Conservation (phyloP, 2,797 vertebrate genomes). For the Borostomias antarcticus region DNA sequence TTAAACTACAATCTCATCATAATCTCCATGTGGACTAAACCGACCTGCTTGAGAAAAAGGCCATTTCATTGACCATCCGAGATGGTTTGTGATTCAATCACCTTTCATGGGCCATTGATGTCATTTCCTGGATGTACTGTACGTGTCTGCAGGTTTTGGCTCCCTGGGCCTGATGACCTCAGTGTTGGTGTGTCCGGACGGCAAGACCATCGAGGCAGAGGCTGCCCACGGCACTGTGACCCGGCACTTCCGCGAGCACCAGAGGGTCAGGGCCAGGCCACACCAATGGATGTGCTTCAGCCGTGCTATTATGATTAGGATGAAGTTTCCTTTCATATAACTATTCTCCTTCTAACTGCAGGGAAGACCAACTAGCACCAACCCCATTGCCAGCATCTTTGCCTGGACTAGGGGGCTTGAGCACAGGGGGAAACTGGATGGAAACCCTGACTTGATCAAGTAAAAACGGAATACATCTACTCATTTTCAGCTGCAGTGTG, state of each 20-base stretch:
- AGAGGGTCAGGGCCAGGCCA: slow-evolving; percentile 74
- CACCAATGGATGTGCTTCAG: not conserved
- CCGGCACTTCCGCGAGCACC: slow-evolving; percentile 88
- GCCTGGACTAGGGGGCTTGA: slow-evolving; percentile 87
- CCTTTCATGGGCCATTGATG: not conserved
- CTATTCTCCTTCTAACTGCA: slow-evolving; percentile 23
- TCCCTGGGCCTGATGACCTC: slow-evolving; percentile 89
- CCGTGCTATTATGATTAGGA: not conserved
- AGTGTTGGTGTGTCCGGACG: slow-evolving; percentile 86
- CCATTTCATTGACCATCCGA: not conserved
- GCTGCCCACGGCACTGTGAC: slow-evolving; percentile 87
- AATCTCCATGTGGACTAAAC: not conserved
- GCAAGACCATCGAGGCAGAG: slow-evolving; percentile 89
- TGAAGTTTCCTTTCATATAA: not conserved
- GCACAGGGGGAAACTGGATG: slow-evolving; percentile 85
- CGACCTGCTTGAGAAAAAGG: too few species aligned
- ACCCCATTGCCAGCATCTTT: slow-evolving; percentile 90
- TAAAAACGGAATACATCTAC: slow-evolving; percentile 51
- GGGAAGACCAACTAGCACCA: slow-evolving; percentile 89
- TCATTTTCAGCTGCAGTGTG: not conserved
- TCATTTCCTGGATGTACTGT: not conserved
- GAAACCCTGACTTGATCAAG: slow-evolving; percentile 82
- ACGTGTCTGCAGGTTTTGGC: slow-evolving; percentile 76
- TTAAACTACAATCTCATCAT: not conserved
- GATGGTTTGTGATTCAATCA: not conserved